Evolutionary conservation across 2,113 vertebrate genomes (phyloP), one percentile per base, ranked within the genome.

Genomic region (Toxotes chatareus): DNA sequence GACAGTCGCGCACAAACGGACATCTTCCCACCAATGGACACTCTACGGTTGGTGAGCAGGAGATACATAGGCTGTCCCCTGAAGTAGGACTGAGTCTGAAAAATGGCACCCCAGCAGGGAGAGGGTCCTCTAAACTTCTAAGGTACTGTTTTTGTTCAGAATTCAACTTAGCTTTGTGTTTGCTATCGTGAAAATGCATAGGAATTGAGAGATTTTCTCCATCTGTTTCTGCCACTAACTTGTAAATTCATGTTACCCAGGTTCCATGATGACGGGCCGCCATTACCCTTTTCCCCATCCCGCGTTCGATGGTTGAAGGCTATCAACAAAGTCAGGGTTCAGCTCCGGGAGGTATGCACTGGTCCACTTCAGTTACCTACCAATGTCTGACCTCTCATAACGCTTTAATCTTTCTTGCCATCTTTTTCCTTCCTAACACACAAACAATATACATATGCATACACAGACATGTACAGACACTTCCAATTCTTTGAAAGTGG

Each of bases 321-420:
- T 76, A 97, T 99, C 85, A 98, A 93, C 93, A 99, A 97, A 97
- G 97, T 99, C 82, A 95, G 97, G 84, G 92, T 98, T 84, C 96
- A 93, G 75, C 95, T 99, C 42, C 96, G 97, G 23, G 96, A 99
- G 98, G 98, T 99, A 97, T 88, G 96, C 80, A 85, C 1, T 63
- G 19, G 80, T 80, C 67, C 11, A 47, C 27, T 40, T 63, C 3
- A 34, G 8, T 55, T 56, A 2, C 17, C 73, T 32, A 56, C 49
- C 34, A 69, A 14, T 53, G 16, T 66, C 51, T 61, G 4, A 69
- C 72, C 21, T 53, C 12, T 57, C 4, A 80, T 44, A 17, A 72
- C 9, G 8, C 74, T 14, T 76, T 7, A 67, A 59, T 21, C 23
- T 55, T 53, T 61, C 13, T 72, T 40, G 12, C 36, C 5, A 9